Percentiles rank a stretch among this genome's conserved stretches.
These are phyloP conservation scores for Vombatus ursinus DNA, from an alignment of 2,113 vertebrate genomes.

Conservation along the genomic window DNA sequence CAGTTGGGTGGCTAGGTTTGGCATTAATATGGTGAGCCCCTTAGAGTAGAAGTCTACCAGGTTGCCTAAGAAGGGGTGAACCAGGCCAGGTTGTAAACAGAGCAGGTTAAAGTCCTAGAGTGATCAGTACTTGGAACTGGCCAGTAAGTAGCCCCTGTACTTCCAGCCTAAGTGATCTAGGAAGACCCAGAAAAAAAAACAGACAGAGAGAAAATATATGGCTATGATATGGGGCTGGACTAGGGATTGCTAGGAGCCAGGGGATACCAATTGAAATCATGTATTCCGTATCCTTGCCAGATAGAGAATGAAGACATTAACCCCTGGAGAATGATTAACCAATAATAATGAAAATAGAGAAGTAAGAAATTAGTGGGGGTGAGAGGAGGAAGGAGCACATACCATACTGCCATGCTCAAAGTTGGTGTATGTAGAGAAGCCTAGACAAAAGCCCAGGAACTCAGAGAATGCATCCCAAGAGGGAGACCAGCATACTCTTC, in stretches of 20 bases:
- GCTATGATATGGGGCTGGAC: not conserved
- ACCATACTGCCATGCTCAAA: not conserved
- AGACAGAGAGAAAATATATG: not conserved
- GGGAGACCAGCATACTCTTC: not conserved
- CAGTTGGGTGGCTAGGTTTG: not conserved
- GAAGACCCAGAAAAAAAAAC: not conserved
- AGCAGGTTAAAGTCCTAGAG: not conserved
- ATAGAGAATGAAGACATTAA: not conserved
- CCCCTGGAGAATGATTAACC: not conserved
- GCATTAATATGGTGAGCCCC: not conserved
- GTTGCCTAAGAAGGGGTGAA: not conserved
- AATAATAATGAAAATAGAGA: not conserved
- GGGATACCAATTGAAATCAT: not conserved
- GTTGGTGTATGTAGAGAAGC: not conserved
- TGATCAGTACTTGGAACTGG: not conserved
- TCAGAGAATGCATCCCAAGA: not conserved
- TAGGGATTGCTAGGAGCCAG: not conserved
- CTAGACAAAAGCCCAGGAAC: not conserved
- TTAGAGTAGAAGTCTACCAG: not conserved
- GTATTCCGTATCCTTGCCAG: not conserved
- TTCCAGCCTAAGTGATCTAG: not conserved
- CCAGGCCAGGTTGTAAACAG: not conserved
- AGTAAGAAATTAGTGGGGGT: not conserved
- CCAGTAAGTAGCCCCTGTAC: not conserved
- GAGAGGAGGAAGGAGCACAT: not conserved